Evolutionary conservation across 2,888 invertebrate species (phyloP), one percentile per base, ranked within the genome.

Genomic region (Dromius quadrimaculatus): DNA sequence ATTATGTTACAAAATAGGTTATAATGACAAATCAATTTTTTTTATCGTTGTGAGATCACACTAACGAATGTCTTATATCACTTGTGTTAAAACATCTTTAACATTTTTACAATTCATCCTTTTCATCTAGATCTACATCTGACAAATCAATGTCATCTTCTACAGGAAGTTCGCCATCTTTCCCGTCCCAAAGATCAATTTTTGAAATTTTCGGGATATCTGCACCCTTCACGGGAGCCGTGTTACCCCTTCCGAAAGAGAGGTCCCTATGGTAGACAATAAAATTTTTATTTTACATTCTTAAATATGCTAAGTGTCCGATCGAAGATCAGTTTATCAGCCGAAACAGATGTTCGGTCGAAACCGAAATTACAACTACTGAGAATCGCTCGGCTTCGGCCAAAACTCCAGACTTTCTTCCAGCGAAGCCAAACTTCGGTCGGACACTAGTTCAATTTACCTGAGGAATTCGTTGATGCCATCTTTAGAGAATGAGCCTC

Each of bases 391-490:
- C n/a, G n/a, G n/a, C n/a, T n/a, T n/a, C n/a, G n/a, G n/a, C n/a
- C n/a, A n/a, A n/a, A n/a, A n/a, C n/a, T n/a, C n/a, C n/a, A n/a
- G n/a, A n/a, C n/a, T n/a, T n/a, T n/a, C 6, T 47, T n/a, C 20
- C 19, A 47, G 8, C 47, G 8, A 47, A 15, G 47, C 17, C 17
- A 36, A 11, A 8, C 17, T 19, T 11, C 19, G 6, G 2, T 11
- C 9, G 38, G 5, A 71, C 22, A 9, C 15, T n/a, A n/a, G n/a
- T n/a, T n/a, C n/a, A n/a, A 71, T 72, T 75, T 75, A 87, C 87
- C 91, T 87, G 54, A 98, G 86, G 85, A 98, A 99, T 83, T 98
- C 98, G 78, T 94, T 92, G 81, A 99, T 96, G 73, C 99, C 99
- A 72, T 92, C 92, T 78, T 92, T 90, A 0, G 95, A 95, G 86